Evolutionary conservation across 2,888 invertebrate species (phyloP).

Genomic region (Argyresthia albistria): DNA sequence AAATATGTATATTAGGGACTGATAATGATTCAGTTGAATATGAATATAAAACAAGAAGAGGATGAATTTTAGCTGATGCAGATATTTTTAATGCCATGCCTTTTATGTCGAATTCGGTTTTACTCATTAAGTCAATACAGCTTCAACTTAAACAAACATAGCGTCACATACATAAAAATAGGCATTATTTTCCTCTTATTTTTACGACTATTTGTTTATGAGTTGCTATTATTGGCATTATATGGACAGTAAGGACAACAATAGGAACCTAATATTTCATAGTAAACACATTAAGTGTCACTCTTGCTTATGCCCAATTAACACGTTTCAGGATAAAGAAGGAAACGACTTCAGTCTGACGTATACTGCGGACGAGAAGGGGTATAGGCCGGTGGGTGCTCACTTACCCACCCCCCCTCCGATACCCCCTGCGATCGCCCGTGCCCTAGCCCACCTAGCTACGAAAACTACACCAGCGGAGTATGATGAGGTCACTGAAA

Average conservation of each 20-base stretch:
- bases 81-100: too few relatives aligned
- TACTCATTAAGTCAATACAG: too few relatives aligned
- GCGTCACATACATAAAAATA: too few relatives aligned
- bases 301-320: background rate
- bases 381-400: slow-evolving; percentile 56
- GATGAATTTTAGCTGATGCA: too few relatives aligned
- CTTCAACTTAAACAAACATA: too few relatives aligned
- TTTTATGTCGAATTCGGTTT: too few relatives aligned
- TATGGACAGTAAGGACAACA: background rate
- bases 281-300: slow-evolving; percentile 9
- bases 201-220: too few relatives aligned
- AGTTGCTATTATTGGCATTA: background rate
- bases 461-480: slow-evolving; percentile 39
- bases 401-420: slow-evolving; percentile 66
- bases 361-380: slow-evolving; percentile 69
- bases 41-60: too few relatives aligned
- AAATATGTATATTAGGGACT: too few relatives aligned
- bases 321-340: slow-evolving; percentile 48
- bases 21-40: too few relatives aligned
- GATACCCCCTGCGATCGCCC: slow-evolving; percentile 67
- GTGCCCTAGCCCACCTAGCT: slow-evolving; percentile 64
- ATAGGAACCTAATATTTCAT: slow-evolving; percentile 3
- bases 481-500: slow-evolving; percentile 31
- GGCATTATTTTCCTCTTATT: too few relatives aligned
- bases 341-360: slow-evolving; percentile 60